A percentile compares a stretch with the other conserved stretches of the same genome.
Conservation (phyloP, 2,888 invertebrate genomes). For the Hipparchia semele region DNA sequence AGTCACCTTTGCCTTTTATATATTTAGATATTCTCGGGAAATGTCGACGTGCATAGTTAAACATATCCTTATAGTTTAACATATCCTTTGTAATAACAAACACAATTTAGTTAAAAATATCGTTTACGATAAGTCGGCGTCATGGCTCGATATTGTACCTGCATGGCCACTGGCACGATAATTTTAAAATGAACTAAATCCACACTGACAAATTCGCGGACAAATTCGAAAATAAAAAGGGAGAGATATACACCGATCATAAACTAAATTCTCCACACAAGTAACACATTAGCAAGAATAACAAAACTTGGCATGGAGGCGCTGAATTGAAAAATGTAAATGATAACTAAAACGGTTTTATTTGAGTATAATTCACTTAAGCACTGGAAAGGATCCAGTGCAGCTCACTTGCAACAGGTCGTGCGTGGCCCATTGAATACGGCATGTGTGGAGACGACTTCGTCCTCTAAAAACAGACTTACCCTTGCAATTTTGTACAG, state of each 20-base stretch:
- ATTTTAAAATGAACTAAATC: no score
- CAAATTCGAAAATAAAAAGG: background rate
- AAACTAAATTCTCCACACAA: conserved; percentile 12
- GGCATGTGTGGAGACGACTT: conserved; percentile 43
- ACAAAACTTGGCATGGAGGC: conserved; percentile 66
- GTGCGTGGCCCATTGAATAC: conserved; percentile 53
- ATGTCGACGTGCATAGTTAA: no score
- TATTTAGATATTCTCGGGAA: no score
- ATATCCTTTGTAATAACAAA: no score
- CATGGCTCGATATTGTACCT: no score
- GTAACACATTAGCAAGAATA: conserved; percentile 31
- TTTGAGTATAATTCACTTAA: conserved; percentile 74
- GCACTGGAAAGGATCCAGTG: conserved; percentile 71
- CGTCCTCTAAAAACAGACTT: background rate
- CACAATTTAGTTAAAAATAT: no score
- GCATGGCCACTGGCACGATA: no score
- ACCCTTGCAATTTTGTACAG: background rate
- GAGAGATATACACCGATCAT: background rate
- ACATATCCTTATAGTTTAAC: no score
- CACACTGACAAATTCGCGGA: no score
- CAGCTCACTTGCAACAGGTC: conserved; percentile 66
- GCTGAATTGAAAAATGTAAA: conserved; percentile 81
- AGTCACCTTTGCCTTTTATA: no score
- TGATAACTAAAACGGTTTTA: conserved; percentile 75
- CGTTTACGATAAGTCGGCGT: no score